Evolutionary conservation across 2,888 invertebrate genomes (phyloP), one percentile per base, ranked within the genome.

Genomic region (Rhingia rostrata): DNA sequence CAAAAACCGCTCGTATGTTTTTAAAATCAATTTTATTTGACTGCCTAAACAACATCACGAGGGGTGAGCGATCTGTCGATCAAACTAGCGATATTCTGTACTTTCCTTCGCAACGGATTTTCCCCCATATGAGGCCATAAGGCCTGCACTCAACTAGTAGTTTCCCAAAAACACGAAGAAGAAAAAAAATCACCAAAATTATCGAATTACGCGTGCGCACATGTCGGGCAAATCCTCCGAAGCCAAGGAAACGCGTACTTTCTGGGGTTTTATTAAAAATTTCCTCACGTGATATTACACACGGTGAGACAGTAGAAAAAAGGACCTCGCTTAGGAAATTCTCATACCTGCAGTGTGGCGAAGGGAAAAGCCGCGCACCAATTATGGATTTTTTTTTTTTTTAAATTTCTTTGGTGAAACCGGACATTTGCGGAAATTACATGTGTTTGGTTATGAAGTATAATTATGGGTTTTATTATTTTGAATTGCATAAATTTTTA

Each of bases 241-340:
- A 10, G 49, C 10, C 43, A 56, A 70, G 10, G 35, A 35, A 39
- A 14, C 64, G 66, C 78, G 72, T 82, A 78, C 54, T 72, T 83
- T 83, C 82, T 73, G 72, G 82, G 78, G 82, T 78, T 83, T 82
- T 83, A 83, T 83, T 73, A 73, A 67, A 72, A 78, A 63, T 67
- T 73, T 83, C 66, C 60, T 83, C 72, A 41, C 72, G 61, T 61
- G 82, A 82, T 78, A 73, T 82, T 82, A 72, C 61, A 67, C 53
- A 73, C 54, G 54, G 73, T 64, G 53, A 33, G 30, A 22, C 9
- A 7, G 41, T 53, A 14, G 37, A 39, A 45, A 22, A 33, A 51
- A 49, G 39, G 60, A 22, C 35, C 10, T 61, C 39, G 9, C 4
- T 47, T 32, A 14, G 45, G 22, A 22, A 22, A 7, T 10, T n/a